Base-by-base conservation (phyloP, 2,797 vertebrate genomes). In the Crocodylus rhombifer region DNA sequence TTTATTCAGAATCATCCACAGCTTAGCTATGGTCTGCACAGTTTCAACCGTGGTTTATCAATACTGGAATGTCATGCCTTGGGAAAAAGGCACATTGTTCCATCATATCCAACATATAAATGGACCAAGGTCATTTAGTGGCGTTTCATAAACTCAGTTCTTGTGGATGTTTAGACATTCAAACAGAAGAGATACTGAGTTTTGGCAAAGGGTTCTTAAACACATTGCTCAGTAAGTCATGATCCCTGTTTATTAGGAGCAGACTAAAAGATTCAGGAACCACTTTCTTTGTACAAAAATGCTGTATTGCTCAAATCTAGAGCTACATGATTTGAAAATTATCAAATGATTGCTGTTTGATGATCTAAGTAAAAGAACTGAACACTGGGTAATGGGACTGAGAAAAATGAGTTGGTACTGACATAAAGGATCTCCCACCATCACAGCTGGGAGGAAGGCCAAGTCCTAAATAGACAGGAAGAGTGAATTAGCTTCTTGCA, bases 1-100 rank as follows among this genome's bases (percentile, higher is more conserved):
- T 30, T 89, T 76, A 91, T 91, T 96, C 92, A 95, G 90, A 96
- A 87, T 81, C 81, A 95, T 79, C 73, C 80, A 25, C 63, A 90
- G 86, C 55, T 91, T 91, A n/a, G 5, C 71, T 94, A 94, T 88
- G 81, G 87, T 82, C 51, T 94, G 91, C 25, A 80, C 9, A 91
- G 80, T 42, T 93, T 67, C 80, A 77, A 11, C 28, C 21, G 14
- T 18, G 30, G 36, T 71, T 36, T 30, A 33, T 67, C 71, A 51
- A 21, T 91, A 80, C 57, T 56, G 57, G 57, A 58, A 36, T 61
- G 33, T 74, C 62, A 92, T 78, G 74, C 64, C 81, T 13, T 56
- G 55, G 91, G 64, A 90, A 51, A 88, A 89, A 94, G 77, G 10
- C n/a, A 88, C 92, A 80, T 90, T 82, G 71, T 85, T 93, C 77